Evolutionary conservation across 2,113 vertebrate genomes (phyloP).

Genomic region (Collichthys lucidus): DNA sequence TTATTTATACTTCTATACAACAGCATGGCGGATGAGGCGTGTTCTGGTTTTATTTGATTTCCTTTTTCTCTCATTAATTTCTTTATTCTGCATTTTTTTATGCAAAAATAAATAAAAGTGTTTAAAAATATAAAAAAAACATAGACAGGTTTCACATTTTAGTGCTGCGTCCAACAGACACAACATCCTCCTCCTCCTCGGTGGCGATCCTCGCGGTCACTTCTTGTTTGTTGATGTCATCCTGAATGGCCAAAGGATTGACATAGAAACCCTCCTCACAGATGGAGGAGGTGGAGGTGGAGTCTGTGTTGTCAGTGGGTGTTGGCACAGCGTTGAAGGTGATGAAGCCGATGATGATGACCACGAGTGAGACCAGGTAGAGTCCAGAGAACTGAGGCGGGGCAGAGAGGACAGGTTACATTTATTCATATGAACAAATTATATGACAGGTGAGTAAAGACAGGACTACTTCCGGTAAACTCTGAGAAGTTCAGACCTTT

Average conservation of each 20-base stretch:
- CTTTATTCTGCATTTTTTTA: not conserved
- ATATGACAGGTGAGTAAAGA: too few relatives aligned
- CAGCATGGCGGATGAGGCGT: too few relatives aligned
- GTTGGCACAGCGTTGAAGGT: conserved; percentile 88
- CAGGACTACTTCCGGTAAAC: too few relatives aligned
- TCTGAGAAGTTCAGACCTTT: too few relatives aligned
- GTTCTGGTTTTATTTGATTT: not conserved
- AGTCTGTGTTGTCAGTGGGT: conserved; percentile 24
- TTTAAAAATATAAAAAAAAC: not conserved
- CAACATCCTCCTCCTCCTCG: conserved; percentile 23
- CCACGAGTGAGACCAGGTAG: conserved; percentile 89
- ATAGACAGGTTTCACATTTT: conserved; percentile 49
- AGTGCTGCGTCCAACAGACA: conserved; percentile 44
- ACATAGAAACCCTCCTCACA: conserved; percentile 71
- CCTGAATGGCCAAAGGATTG: conserved; percentile 80
- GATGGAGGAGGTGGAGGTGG: conserved; percentile 1
- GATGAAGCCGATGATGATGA: conserved; percentile 92
- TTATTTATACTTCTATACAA: too few relatives aligned
- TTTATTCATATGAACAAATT: not conserved
- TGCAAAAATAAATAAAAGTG: conserved; percentile 46
- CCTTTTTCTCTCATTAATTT: not conserved
- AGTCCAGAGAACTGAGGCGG: conserved; percentile 87
- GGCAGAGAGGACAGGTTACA: not conserved
- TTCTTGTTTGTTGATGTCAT: conserved; percentile 35
- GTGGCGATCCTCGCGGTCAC: conserved; percentile 32